Percentiles rank a stretch among this genome's conserved stretches.
These are phyloP conservation scores for Phymanthus crucifer DNA, from an alignment of 92 coral and sea anemone genomes.

Conservation along the genomic window DNA sequence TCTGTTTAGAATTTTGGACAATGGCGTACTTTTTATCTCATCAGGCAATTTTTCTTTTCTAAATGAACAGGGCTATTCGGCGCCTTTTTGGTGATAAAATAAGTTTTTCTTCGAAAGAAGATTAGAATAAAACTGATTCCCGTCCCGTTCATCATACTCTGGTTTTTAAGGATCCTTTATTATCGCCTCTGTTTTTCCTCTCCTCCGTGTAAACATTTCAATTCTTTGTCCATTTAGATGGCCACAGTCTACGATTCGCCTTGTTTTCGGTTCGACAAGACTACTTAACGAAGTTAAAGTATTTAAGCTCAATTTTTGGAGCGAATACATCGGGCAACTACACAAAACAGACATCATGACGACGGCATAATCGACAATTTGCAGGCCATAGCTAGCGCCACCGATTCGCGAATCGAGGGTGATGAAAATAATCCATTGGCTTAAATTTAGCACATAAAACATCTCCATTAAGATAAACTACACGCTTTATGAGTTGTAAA, in stretches of 20 bases:
- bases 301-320: too few species aligned
- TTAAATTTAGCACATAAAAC: neutral
- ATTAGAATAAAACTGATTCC: neutral
- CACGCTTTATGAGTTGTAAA: neutral
- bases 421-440: neutral
- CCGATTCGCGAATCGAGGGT: neutral
- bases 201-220: neutral
- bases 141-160: neutral
- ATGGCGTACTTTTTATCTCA: neutral
- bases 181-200: neutral
- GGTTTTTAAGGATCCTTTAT: neutral
- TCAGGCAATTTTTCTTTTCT: neutral
- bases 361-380: neutral
- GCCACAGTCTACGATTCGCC: too few species aligned
- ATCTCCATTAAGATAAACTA: neutral
- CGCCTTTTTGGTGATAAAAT: neutral
- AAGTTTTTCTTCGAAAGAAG: neutral
- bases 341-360: too few species aligned
- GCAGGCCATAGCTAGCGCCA: neutral
- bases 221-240: too few species aligned
- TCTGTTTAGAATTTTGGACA: neutral
- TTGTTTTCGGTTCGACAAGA: too few species aligned
- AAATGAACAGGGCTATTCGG: neutral
- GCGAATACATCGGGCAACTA: too few species aligned
- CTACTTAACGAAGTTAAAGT: too few species aligned